Base-by-base conservation (phyloP, 2,888 invertebrate species). In the Taphrorychus bicolor region DNA sequence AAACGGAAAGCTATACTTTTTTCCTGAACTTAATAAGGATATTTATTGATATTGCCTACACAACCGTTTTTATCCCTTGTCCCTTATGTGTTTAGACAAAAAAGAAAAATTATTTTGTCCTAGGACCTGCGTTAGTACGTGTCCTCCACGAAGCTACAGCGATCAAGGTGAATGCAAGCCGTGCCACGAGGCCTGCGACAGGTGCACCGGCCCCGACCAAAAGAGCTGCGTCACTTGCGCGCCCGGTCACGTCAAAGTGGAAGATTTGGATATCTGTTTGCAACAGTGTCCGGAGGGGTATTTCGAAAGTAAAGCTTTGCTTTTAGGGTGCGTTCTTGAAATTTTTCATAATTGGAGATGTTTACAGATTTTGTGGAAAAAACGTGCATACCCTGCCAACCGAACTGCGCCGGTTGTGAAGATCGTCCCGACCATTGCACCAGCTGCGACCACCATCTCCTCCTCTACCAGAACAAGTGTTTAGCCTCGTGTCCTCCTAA, bases 251-350 rank as follows among this genome's bases (percentile, higher is more conserved):
- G 86, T 94, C 51, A 86, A 92, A 77, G 92, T 94, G 57, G 89
- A 90, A 14, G 95, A 95, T 83, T 85, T 95, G 69, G 92, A 93
- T 45, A 91, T 94, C 17, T 95, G 95, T 76, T 84, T 95, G 67
- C 93, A 94, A 80, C 90, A 91, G 76, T 95, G 95, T 79, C 94
- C 95, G 0, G 94, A 94, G 78, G 93, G 94, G 54, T 95, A 95
- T 79, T 95, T 90, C 83, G 93, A 93, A 83, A 89, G 91, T 91
- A 82, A 82, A 85, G n/a, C n/a, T n/a, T n/a, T n/a, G n/a, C n/a
- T n/a, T n/a, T n/a, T n/a, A n/a, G n/a, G 2, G 14, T 9, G 14
- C 14, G 5, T 45, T 7, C 2, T 45, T n/a, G 7, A 45, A 45
- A 45, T 2, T 45, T 45, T 3, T 32, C 32, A 32, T 48, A 14